Conservation (phyloP, 1,140 invertebrate species). For the Halesus radiatus region DNA sequence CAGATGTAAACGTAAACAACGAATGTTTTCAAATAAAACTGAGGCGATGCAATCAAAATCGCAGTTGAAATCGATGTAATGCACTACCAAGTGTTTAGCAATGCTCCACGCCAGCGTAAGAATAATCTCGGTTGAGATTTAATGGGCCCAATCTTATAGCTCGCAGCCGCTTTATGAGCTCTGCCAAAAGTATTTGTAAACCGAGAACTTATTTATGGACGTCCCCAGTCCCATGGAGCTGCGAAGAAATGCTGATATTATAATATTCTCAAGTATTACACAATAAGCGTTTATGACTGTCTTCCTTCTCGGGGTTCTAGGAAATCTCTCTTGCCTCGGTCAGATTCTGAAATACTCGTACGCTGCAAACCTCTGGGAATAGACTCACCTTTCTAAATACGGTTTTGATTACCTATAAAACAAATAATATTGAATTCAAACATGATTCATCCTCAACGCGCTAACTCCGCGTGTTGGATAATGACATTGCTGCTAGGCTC, state of each 20-base stretch:
- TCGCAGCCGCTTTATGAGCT: conserved; percentile 22
- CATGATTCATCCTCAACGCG: conserved; percentile 1
- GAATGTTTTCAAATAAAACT: conserved; percentile 21
- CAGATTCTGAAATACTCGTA: not conserved
- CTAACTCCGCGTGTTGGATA: not conserved
- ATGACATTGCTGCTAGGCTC: not conserved
- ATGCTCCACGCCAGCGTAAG: not conserved
- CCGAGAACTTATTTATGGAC: conserved; percentile 33
- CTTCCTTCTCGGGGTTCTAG: not conserved
- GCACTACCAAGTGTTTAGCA: not conserved
- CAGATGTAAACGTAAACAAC: conserved; percentile 53
- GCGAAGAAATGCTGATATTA: conserved; percentile 2
- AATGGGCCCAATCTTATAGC: conserved; percentile 27
- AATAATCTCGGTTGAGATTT: conserved; percentile 1
- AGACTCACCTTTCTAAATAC: not conserved
- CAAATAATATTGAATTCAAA: conserved; percentile 17
- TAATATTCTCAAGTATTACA: conserved; percentile 14
- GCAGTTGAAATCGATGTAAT: not conserved
- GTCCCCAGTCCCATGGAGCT: conserved; percentile 7
- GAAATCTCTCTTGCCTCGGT: not conserved
- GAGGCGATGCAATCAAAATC: not conserved
- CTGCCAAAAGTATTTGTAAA: conserved; percentile 38
- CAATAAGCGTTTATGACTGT: conserved; percentile 3
- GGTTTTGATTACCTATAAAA: not conserved
- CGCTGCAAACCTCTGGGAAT: not conserved